Evolutionary conservation across 1,140 invertebrate genomes (phyloP), one percentile per base, ranked within the genome.

Genomic region (Amyelois transitella): DNA sequence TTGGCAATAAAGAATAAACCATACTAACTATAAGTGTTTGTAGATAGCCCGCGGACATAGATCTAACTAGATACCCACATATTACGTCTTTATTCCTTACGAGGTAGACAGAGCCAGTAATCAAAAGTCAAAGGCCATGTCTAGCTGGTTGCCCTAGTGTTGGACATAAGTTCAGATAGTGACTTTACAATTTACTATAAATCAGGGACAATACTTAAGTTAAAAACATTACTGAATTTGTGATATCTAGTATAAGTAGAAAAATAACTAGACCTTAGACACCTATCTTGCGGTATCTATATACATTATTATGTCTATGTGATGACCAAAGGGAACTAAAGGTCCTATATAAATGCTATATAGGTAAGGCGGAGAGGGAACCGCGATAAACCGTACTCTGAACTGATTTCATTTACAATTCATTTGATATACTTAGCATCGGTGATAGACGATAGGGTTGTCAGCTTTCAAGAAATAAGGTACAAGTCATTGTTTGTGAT

Each of bases 341-440:
- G 17, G 4, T 14, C 4, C 32, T 38, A 14, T 38, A 38, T 14
- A 38, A 14, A 14, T 12, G 32, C n/a, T 14, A 14, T 38, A 38
- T 38, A 38, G 25, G 7, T 28, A 28, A 12, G n/a, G n/a, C n/a
- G n/a, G n/a, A n/a, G n/a, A n/a, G 32, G 32, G 32, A 14, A 14
- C 5, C 12, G 61, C 68, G 68, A 77, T 72, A 72, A 75, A 69
- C 19, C 53, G 64, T 77, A 81, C 81, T 82, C 74, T 66, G 56
- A 64, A 55, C 61, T 84, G 79, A 84, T 84, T 84, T 82, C 81
- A 84, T 84, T 84, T 84, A 82, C 81, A 84, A 84, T 84, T 84
- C 81, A 84, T 84, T 82, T 73, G 74, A 81, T 78, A 72, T 77
- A 75, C 75, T 78, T 80, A 76, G 69, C 63, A 55, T 54, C 66